These are phyloP conservation scores for Dynastes grantii DNA, from an alignment of 2,888 invertebrate genomes.

Conservation along the genomic window DNA sequence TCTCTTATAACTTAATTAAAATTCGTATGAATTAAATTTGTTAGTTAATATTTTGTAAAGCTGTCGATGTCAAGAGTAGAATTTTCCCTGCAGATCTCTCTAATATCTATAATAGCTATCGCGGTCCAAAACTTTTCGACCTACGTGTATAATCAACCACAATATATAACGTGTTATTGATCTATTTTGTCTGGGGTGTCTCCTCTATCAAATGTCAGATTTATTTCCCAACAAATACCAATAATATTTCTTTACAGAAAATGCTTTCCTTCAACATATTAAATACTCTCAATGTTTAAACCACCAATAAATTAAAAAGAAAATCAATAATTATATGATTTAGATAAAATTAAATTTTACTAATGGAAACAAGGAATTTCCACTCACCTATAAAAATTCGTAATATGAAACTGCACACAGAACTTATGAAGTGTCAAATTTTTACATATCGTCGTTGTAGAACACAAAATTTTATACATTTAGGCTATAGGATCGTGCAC, in stretches of 20 bases:
- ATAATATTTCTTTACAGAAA: too few species aligned
- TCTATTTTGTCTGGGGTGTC: conserved; percentile 51
- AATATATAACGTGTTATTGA: conserved; percentile 43
- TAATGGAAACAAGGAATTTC: background rate
- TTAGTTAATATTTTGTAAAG: too few species aligned
- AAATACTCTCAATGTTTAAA: too few species aligned
- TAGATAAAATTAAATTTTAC: background rate
- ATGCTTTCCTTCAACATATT: too few species aligned
- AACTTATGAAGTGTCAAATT: conserved; percentile 54
- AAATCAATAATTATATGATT: background rate
- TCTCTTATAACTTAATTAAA: too few species aligned
- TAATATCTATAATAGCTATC: background rate
- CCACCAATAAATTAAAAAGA: background rate
- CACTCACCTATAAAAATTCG: conserved; percentile 49
- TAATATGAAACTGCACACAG: conserved; percentile 33
- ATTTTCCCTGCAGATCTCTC: background rate
- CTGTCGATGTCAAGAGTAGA: background rate
- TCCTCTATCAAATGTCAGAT: background rate
- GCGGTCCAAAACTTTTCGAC: background rate
- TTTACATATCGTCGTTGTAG: conserved; percentile 58
- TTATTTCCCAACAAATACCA: conserved; percentile 13
- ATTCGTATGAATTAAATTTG: too few species aligned
- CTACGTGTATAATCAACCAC: conserved; percentile 11
- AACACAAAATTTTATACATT: conserved; percentile 58
- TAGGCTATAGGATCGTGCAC: conserved; percentile 54